phyloP scores from a whole-genome alignment of 2,113 vertebrate species.

The Sphaerodactylus townsendi region DNA sequence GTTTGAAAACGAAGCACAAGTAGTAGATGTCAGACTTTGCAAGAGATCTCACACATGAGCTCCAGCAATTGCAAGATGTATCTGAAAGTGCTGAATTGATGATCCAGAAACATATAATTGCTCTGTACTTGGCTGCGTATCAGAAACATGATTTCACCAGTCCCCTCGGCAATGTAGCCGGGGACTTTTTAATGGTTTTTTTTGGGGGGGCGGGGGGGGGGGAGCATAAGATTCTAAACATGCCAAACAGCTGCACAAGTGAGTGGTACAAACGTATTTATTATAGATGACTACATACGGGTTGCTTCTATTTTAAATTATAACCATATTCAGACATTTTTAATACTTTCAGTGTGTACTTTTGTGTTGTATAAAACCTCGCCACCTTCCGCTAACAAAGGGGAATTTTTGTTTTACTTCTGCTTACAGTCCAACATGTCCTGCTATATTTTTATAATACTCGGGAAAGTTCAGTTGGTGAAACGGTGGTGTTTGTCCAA shows the following conservation, averaged over 20 bases:
- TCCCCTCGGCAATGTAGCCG: background rate
- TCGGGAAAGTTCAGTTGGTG: background rate
- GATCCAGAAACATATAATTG: background rate
- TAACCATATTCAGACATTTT: conserved; percentile 39
- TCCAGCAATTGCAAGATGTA: background rate
- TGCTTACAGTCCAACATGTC: fast-evolving
- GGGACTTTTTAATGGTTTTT: conserved; percentile 6
- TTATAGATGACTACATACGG: conserved; percentile 56
- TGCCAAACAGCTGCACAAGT: conserved; percentile 37
- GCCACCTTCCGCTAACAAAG: conserved; percentile 16
- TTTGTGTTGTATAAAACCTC: conserved; percentile 1
- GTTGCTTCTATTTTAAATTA: conserved; percentile 53
- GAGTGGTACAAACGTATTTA: conserved; percentile 43
- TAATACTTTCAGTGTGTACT: conserved; percentile 47
- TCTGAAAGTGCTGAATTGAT: background rate
- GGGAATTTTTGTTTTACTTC: background rate
- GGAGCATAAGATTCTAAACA: conserved; percentile 40
- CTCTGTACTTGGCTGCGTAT: background rate
- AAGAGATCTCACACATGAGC: background rate
- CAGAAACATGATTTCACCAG: background rate
- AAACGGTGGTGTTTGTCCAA: background rate
- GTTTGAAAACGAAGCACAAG: conserved; percentile 12
- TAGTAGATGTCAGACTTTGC: background rate
- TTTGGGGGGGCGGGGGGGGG: too few relatives aligned
- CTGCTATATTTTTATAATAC: conserved; percentile 8